phyloP scores from a whole-genome alignment of 2,113 vertebrate species.

The Scytalopus superciliaris region DNA sequence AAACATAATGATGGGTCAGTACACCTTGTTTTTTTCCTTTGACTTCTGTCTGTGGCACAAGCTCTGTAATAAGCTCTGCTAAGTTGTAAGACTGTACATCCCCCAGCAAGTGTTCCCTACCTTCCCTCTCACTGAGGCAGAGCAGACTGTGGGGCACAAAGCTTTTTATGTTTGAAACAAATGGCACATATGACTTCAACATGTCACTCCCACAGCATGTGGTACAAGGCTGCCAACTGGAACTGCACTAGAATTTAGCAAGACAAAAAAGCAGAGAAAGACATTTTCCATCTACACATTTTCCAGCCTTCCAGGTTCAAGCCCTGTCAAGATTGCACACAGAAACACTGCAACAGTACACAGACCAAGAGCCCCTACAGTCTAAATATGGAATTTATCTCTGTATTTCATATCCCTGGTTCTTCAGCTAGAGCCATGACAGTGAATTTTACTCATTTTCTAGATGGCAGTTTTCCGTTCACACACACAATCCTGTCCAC shows the following conservation, averaged over 20 bases:
- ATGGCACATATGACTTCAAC: background rate
- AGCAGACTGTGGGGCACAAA: background rate
- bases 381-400: background rate
- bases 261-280: background rate
- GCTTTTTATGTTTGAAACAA: background rate
- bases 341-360: background rate
- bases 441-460: background rate
- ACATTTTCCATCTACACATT: fast-evolving
- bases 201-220: background rate
- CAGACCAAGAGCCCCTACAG: background rate
- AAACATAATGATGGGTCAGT: background rate
- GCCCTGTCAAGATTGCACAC: background rate
- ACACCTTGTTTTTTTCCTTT: background rate
- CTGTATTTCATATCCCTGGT: background rate
- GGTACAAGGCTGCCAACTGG: background rate
- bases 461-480: background rate
- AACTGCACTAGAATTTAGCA: background rate
- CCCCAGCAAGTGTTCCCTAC: background rate
- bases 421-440: background rate
- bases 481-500: background rate
- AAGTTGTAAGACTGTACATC: background rate
- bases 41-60: background rate
- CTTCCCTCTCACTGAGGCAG: background rate
- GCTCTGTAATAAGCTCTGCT: background rate
- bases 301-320: background rate